Evolutionary conservation across 1,140 invertebrate species (phyloP), one percentile per base, ranked within the genome.

Genomic region (Batillaria attramentaria): DNA sequence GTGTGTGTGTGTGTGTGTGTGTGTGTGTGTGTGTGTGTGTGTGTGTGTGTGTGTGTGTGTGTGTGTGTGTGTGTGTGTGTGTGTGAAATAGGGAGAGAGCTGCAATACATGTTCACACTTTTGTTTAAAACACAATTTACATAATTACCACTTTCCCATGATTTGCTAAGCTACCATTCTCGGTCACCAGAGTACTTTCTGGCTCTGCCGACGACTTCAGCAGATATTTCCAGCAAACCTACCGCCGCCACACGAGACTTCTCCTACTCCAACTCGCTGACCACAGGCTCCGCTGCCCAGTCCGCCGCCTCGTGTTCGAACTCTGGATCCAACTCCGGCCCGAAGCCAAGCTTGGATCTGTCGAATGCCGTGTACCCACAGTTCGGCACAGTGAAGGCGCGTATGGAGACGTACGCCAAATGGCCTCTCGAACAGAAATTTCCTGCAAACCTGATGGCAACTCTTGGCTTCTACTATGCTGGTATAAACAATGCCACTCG

Each of bases 391-490:
- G 20, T 76, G 4, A 31, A 76, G 54, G 37, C 76, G 43, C 39
- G 96, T 42, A 85, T 96, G 39, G 91, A 92, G 80, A 94, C 94
- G 6, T 97, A 95, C 87, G 91, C 91, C 68, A 92, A 93, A 33
- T 88, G 88, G 84, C 77, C 83, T 18, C 16, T 82, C 57, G 20
- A 57, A 43, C 93, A 96, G 89, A 93, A 93, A 72, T 95, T 95
- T 86, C 94, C 93, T 74, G 95, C 95, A 20, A 92, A 94, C 68
- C 92, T 95, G 66, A 90, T 98, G 28, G 95, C 95, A 60, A 94
- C 95, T 81, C 96, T 96, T 77, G 97, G 97, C 41, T 97, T 97
- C 89, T 97, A 94, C 88, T 98, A 97, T 83, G 95, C 94, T 5
- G 95, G 96, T 83, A 70, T 50, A 42, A 35, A 16, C 42, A 46